These are phyloP conservation scores for Nysson spinosus DNA, from an alignment of 2,888 invertebrate genomes.

Conservation along the genomic window DNA sequence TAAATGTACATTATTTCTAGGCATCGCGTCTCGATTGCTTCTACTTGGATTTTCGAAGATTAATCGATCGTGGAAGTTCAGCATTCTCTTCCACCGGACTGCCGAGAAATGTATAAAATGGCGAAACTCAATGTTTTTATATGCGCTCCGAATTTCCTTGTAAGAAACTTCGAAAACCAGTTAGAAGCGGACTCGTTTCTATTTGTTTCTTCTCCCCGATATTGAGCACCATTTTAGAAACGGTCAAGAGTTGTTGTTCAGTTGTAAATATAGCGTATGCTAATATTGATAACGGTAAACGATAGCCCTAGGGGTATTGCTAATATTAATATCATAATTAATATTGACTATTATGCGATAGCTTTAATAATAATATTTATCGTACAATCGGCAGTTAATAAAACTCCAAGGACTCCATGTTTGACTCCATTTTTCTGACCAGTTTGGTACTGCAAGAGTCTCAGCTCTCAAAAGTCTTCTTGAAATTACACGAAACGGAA, in stretches of 20 bases:
- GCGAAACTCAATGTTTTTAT: slow-evolving; percentile 4
- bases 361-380: slow-evolving; percentile 71
- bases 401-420: slow-evolving; percentile 45
- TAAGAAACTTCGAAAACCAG: slow-evolving; percentile 35
- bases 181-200: slow-evolving; percentile 36
- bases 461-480: slow-evolving; percentile 34
- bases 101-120: slow-evolving; percentile 18
- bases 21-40: slow-evolving; percentile 31
- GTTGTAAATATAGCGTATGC: slow-evolving; percentile 75
- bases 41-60: slow-evolving; percentile 45
- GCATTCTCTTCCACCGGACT: slow-evolving; percentile 5
- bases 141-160: slow-evolving; percentile 24
- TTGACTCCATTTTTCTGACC: slow-evolving; percentile 47
- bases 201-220: slow-evolving; percentile 38
- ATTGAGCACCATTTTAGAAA: slow-evolving; percentile 51
- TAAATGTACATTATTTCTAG: slow-evolving; percentile 56
- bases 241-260: slow-evolving; percentile 70
- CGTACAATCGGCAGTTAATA: slow-evolving; percentile 58
- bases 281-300: slow-evolving; percentile 65
- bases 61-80: slow-evolving; percentile 25
- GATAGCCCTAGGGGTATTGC: slow-evolving; percentile 65
- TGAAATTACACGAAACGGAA: slow-evolving; percentile 21
- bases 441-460: slow-evolving; percentile 45
- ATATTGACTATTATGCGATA: slow-evolving; percentile 72
- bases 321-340: slow-evolving; percentile 68